Conservation (phyloP, 2,113 vertebrate genomes). For the Oceanodroma tethys region DNA sequence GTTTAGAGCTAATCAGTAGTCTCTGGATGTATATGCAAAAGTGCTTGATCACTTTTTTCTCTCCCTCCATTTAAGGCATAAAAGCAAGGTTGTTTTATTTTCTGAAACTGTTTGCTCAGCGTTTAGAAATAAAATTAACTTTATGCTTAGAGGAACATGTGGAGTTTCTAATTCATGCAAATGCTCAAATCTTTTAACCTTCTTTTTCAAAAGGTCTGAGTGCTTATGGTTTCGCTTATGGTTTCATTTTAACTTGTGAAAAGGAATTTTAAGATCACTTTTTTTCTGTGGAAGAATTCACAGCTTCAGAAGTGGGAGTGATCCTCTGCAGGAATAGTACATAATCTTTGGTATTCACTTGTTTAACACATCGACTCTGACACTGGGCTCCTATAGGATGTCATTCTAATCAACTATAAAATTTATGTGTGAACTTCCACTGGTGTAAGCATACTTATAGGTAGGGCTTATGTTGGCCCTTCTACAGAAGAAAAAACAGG, state of each 20-base stretch:
- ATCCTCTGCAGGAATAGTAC: not conserved
- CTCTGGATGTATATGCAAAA: not conserved
- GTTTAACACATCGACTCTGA: not conserved
- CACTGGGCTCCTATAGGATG: not conserved
- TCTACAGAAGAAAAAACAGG: not conserved
- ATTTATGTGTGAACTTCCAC: not conserved
- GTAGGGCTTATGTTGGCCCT: not conserved
- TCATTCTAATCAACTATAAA: not conserved
- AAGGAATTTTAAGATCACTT: not conserved
- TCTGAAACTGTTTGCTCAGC: not conserved
- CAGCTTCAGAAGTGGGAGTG: not conserved
- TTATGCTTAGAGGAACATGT: not conserved
- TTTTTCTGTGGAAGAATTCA: not conserved
- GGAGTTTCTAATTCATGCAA: not conserved
- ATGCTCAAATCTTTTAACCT: not conserved
- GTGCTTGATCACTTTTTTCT: not conserved
- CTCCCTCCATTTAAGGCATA: not conserved
- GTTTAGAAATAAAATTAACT: not conserved
- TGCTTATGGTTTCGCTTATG: not conserved
- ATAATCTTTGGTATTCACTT: not conserved
- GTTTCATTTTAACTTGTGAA: not conserved
- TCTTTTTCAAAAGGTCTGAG: not conserved
- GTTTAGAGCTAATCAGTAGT: not conserved
- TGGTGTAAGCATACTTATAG: not conserved
- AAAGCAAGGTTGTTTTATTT: not conserved